phyloP scores from a whole-genome alignment of 2,113 vertebrate species.

The Fregata magnificens region DNA sequence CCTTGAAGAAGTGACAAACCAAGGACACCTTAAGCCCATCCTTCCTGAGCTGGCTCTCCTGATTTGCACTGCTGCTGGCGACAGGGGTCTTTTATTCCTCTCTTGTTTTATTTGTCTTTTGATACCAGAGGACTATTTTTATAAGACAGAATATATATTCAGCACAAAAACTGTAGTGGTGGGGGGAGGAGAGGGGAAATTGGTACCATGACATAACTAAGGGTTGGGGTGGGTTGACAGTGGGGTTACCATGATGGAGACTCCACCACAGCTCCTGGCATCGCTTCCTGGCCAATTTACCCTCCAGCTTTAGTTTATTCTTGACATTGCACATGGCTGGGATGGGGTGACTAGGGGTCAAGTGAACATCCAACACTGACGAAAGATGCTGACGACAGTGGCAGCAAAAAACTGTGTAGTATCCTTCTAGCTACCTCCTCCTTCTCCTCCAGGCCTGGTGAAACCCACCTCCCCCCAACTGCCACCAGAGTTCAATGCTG shows the following conservation, averaged over 20 bases:
- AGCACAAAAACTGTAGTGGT: background rate
- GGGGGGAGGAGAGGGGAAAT: background rate
- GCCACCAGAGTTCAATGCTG: background rate
- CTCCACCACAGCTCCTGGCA: background rate
- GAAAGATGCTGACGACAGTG: background rate
- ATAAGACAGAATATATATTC: background rate
- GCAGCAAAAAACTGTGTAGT: background rate
- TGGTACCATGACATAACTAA: background rate
- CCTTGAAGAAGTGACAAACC: conserved; percentile 77
- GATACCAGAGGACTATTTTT: conserved; percentile 68
- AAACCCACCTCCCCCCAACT: background rate
- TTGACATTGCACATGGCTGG: background rate
- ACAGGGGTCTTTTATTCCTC: background rate
- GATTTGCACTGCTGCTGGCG: conserved; percentile 66
- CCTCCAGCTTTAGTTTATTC: background rate
- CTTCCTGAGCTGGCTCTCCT: conserved; percentile 43
- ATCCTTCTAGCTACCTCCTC: conserved; percentile 56
- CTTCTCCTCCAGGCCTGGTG: background rate
- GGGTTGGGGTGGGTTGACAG: background rate
- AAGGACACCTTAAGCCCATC: background rate
- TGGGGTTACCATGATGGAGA: background rate
- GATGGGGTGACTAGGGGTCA: background rate
- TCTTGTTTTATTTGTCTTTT: conserved; percentile 24
- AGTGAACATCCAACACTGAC: background rate
- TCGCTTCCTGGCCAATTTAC: background rate